Percentiles rank a stretch among this genome's conserved stretches.
phyloP scores from a whole-genome alignment of 1,140 invertebrate species.

The Paracyclopina nana region DNA sequence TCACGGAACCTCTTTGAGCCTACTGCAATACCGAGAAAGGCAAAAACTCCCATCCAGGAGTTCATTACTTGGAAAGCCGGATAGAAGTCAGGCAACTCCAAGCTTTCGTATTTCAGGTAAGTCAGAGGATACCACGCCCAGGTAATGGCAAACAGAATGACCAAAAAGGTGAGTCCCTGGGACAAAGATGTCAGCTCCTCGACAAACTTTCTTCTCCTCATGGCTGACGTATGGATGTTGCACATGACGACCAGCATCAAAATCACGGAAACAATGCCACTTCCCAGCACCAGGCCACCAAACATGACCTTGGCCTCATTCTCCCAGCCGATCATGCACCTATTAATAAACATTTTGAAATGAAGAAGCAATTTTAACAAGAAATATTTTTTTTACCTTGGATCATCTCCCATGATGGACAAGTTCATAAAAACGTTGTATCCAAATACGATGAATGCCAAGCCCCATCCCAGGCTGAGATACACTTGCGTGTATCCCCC shows the following conservation, averaged over 20 bases:
- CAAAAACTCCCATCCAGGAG: conserved; percentile 8
- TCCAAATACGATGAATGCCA: background rate
- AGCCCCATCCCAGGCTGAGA: conserved; percentile 1
- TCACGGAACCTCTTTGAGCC: conserved; percentile 1
- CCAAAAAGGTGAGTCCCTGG: background rate
- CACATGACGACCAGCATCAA: background rate
- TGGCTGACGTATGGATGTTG: conserved; percentile 2
- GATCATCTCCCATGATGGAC: conserved; percentile 2
- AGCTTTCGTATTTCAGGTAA: background rate
- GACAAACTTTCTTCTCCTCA: conserved; percentile 1
- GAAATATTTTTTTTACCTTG: no score
- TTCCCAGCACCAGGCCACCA: background rate
- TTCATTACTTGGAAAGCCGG: conserved; percentile 12
- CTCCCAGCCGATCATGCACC: conserved; percentile 3
- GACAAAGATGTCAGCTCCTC: conserved; percentile 6
- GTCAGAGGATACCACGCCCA: conserved; percentile 9
- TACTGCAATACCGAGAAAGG: conserved; percentile 9
- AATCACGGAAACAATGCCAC: background rate
- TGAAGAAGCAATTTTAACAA: no score
- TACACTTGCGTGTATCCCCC: conserved; percentile 3
- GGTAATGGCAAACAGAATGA: conserved; percentile 1
- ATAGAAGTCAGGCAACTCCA: conserved; percentile 13
- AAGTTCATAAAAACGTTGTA: background rate
- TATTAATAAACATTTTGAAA: no score
- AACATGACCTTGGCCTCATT: background rate